Percentiles rank a stretch among this genome's conserved stretches.
phyloP scores from a whole-genome alignment of 1,140 invertebrate species.

The Venustaconcha ellipsiformis region DNA sequence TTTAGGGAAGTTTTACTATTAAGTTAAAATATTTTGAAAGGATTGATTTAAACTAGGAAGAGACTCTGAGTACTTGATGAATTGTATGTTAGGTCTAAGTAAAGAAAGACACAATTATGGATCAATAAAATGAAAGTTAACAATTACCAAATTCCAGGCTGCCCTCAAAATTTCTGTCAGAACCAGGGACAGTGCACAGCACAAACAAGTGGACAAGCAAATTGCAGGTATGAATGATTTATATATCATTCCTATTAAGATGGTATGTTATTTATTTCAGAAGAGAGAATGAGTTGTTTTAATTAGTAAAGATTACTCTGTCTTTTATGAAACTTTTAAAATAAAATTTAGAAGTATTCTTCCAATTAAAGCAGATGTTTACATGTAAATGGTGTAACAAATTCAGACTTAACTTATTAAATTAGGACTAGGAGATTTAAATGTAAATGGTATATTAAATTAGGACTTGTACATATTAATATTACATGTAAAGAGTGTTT shows the following conservation, averaged over 20 bases:
- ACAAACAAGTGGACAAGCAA: conserved; percentile 1
- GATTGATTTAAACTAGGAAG: background rate
- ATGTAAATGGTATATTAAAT: too few relatives aligned
- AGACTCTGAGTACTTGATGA: background rate
- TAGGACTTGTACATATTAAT: too few relatives aligned
- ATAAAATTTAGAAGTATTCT: background rate
- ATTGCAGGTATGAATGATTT: conserved; percentile 26
- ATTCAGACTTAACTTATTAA: too few relatives aligned
- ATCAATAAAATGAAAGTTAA: background rate
- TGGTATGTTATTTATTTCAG: background rate
- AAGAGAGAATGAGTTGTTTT: background rate
- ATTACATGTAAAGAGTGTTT: too few relatives aligned
- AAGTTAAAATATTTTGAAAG: background rate
- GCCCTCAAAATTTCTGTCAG: conserved; percentile 36
- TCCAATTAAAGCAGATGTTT: background rate
- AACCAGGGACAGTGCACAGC: conserved; percentile 26
- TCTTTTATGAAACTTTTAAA: background rate
- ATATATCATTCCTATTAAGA: background rate
- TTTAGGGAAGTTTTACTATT: too few relatives aligned
- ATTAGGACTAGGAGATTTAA: too few relatives aligned
- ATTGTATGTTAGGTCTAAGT: background rate
- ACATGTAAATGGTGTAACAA: background rate
- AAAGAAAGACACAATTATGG: background rate
- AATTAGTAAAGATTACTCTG: background rate
- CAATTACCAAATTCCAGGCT: conserved; percentile 13